phyloP scores from a whole-genome alignment of 2,113 vertebrate species.

The Platichthys flesus region DNA sequence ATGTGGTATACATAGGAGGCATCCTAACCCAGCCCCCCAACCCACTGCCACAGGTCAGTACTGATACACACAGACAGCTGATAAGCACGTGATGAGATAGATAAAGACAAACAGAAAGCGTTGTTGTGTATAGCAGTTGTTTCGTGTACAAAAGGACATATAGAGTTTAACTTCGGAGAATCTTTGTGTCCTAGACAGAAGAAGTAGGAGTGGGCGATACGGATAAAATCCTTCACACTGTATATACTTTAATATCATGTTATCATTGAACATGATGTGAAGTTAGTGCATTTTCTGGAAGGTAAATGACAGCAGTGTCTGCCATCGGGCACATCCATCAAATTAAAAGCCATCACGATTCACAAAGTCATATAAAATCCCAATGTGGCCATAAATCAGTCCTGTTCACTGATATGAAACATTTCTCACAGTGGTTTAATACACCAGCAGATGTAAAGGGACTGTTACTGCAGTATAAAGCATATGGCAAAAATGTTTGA shows the following conservation, averaged over 20 bases:
- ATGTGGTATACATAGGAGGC: constrained; percentile 97
- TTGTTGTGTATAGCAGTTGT: not conserved
- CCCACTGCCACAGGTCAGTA: constrained; percentile 94
- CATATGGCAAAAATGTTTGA: not conserved
- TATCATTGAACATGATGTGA: not conserved
- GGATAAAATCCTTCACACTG: not conserved
- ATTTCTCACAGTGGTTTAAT: not conserved
- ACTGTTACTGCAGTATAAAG: not conserved
- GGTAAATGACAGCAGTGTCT: not conserved
- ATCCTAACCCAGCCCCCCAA: constrained; percentile 93
- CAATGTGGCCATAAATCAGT: not conserved
- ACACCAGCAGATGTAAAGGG: not conserved
- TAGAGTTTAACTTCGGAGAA: not conserved
- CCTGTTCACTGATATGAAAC: not conserved
- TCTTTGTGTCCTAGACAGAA: not conserved
- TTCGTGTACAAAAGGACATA: not conserved
- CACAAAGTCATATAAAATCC: not conserved
- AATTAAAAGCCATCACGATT: constrained; percentile 1
- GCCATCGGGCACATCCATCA: not conserved
- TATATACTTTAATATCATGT: not conserved
- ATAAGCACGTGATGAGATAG: not conserved
- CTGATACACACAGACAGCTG: not conserved
- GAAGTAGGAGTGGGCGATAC: not conserved
- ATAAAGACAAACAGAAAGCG: not conserved
- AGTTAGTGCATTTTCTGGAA: not conserved